Percentiles rank a stretch among this genome's conserved stretches.
These are phyloP conservation scores for Boloria euphrosyne DNA, from an alignment of 2,888 invertebrate species.

Conservation along the genomic window DNA sequence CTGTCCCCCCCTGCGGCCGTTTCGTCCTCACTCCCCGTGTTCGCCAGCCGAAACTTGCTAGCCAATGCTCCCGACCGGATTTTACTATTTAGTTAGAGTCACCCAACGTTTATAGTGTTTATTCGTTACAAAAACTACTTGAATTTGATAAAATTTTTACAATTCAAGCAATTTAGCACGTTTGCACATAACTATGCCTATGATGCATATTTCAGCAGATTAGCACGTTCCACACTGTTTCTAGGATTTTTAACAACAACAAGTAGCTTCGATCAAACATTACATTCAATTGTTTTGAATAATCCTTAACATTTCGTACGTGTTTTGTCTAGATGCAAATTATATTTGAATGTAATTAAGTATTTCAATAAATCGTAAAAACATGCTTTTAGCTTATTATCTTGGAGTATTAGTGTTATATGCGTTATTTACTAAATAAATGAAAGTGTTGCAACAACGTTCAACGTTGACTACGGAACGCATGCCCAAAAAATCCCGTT, in stretches of 20 bases:
- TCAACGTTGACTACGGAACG: slow-evolving; percentile 33
- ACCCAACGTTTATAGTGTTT: slow-evolving; percentile 44
- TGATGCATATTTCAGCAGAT: slow-evolving; percentile 30
- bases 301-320: neutral
- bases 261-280: slow-evolving; percentile 19
- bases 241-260: slow-evolving; percentile 19
- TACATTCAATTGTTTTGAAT: neutral
- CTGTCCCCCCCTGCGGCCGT: slow-evolving; percentile 56
- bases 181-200: slow-evolving; percentile 29
- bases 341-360: too few relatives aligned
- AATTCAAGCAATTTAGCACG: slow-evolving; percentile 24
- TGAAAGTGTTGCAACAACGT: slow-evolving; percentile 25
- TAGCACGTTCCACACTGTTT: slow-evolving; percentile 24
- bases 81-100: slow-evolving; percentile 66
- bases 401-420: too few relatives aligned
- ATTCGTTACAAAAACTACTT: slow-evolving; percentile 39
- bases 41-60: slow-evolving; percentile 75
- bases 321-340: neutral
- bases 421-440: slow-evolving; percentile 18
- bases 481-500: slow-evolving; percentile 70
- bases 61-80: slow-evolving; percentile 74
- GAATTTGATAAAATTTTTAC: slow-evolving; percentile 9
- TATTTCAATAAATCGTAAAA: too few relatives aligned
- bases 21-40: slow-evolving; percentile 65
- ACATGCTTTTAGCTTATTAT: too few relatives aligned